These are phyloP conservation scores for Drosophila peninsularis DNA, from an alignment of 2,888 invertebrate species.

Conservation along the genomic window DNA sequence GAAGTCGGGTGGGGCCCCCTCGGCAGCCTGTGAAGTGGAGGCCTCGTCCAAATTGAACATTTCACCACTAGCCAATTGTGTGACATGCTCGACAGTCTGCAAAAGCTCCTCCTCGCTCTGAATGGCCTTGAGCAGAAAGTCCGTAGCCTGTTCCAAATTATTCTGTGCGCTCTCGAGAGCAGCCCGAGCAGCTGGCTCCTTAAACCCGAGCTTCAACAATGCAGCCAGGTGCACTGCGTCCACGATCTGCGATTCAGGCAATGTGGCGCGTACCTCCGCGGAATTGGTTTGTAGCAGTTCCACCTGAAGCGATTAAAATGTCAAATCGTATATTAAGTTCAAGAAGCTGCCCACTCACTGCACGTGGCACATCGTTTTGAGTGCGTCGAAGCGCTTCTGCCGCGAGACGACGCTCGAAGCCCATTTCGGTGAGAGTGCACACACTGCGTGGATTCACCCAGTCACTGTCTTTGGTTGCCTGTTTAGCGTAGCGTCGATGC, in stretches of 20 bases:
- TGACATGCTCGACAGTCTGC: conserved; percentile 78
- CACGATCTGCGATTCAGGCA: conserved; percentile 46
- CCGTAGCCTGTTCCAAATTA: conserved; percentile 87
- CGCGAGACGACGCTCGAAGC: conserved; percentile 87
- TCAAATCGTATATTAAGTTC: conserved; percentile 40
- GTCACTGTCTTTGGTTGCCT: conserved; percentile 47
- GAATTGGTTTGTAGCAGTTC: conserved; percentile 77
- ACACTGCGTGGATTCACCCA: conserved; percentile 84
- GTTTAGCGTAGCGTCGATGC: conserved; percentile 29
- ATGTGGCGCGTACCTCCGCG: conserved; percentile 61
- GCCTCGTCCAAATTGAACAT: conserved; percentile 59
- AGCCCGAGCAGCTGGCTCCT: conserved; percentile 85
- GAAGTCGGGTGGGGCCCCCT: conserved; percentile 26
- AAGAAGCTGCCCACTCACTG: conserved; percentile 86
- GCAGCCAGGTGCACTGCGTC: conserved; percentile 64
- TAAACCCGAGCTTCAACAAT: conserved; percentile 87
- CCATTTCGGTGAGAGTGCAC: conserved; percentile 88
- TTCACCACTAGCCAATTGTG: conserved; percentile 82
- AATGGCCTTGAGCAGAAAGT: conserved; percentile 85
- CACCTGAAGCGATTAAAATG: conserved; percentile 54
- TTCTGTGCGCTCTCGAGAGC: conserved; percentile 87
- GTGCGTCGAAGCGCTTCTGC: conserved; percentile 87
- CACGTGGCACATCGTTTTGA: conserved; percentile 89
- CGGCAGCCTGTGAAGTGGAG: conserved; percentile 49
- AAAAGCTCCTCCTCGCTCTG: conserved; percentile 71